Evolutionary conservation across 1,140 invertebrate species (phyloP), one percentile per base, ranked within the genome.

Genomic region (Drosophila pachea): DNA sequence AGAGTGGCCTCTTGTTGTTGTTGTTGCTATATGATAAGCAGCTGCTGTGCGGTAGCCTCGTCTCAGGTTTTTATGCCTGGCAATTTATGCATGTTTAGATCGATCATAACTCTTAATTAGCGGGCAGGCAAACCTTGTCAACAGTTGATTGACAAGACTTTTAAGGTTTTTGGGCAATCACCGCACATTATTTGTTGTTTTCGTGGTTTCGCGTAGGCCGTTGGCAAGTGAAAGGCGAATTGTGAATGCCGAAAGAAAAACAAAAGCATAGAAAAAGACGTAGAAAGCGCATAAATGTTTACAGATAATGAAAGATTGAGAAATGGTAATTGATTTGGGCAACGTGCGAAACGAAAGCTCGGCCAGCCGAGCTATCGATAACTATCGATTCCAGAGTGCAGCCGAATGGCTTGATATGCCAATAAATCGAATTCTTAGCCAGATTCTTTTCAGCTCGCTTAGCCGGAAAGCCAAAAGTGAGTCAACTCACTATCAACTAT

Each of bases 91-190:
- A 63, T 75, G 81, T 74, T 76, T 76, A 61, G 64, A 64, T 70
- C 79, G 81, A 84, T 86, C 79, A 83, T 83, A 83, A 83, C 79
- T 83, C 79, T 83, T 83, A 83, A 83, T 83, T 83, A 83, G 76
- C 76, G 33, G 66, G 69, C 67, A 65, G 42, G 63, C 53, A 70
- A 86, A 84, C 81, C 79, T 86, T 83, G 79, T 83, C 79, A 83
- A 84, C 76, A 62, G 79, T 86, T 83, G 79, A 83, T 78, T 86
- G 79, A 83, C 79, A 83, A 83, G 76, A 79, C 79, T 86, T 76
- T 83, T 79, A 83, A 63, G 76, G 71, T 84, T 79, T 79, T 22
- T 84, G 73, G 75, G 52, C 79, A 84, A 78, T 83, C 79, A 70
- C 59, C 71, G 65, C 22, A 73, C 58, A 59, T 14, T 14, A 43